Evolutionary conservation across 2,797 vertebrate genomes (phyloP), one percentile per base, ranked within the genome.

Genomic region (Iguana delicatissima): DNA sequence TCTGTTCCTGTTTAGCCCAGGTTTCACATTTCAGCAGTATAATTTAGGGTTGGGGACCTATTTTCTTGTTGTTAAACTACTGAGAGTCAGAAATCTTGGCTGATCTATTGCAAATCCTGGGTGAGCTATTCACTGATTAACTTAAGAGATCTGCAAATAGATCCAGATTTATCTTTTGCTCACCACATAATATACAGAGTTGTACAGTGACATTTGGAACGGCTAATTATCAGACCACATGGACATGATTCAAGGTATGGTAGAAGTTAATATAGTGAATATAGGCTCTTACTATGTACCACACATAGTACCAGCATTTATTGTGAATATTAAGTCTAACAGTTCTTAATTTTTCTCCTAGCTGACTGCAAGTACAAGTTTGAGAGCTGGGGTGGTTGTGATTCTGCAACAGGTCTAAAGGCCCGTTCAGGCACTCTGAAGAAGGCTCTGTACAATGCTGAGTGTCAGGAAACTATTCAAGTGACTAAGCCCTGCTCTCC

Each of bases 291-390:
- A 32, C 20, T 46, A 22, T 73, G 14, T 64, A 26, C 57, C 57
- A 76, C 14, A 46, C 20, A 18, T 50, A 38, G 42, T 38, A 14
- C 10, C 18, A 84, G 4, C 62, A 20, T 29, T 82, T 72, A 9
- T 80, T 0, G 16, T 0, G 0, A 16, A 6, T 90, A 50, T 67
- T 84, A 14, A 4, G 26, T 52, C 35, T 95, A 72, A 94, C 1
- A 0, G 2, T 2, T 90, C 89, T 57, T 55, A 18, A 29, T 2
- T 64, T 91, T 52, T 92, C 73, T 92, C 77, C 62, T 96, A 99
- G 98, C 98, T 0, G 98, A 99, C 96, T 99, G 98, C 96, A 99
- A 98, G 94, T 99, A 99, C 96, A 98, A 98, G 88, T 99, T 99
- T 93, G 97, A 97, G 69, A 98, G 80, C 90, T 99, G 98, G 98